A percentile compares a stretch with the other conserved stretches of the same genome.
Evolutionary conservation across 2,888 invertebrate species (phyloP).

Genomic region (Hypselothyrea guttata): DNA sequence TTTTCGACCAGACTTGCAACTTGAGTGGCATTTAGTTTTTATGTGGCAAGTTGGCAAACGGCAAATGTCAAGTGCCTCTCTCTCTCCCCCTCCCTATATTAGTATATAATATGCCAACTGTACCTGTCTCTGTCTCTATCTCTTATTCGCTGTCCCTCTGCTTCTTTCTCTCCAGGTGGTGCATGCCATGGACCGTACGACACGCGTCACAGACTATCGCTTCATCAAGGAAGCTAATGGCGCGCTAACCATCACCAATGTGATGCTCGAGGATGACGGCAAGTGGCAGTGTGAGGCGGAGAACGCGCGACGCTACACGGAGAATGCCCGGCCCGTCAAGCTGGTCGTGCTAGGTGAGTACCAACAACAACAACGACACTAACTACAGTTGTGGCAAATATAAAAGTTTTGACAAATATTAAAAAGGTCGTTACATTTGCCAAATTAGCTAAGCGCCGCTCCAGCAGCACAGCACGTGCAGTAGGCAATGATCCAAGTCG

Average conservation of each 20-base stretch:
- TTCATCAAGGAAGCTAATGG: conserved; percentile 82
- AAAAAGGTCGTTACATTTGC: conserved; percentile 53
- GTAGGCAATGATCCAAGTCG: conserved; percentile 38
- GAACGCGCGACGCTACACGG: conserved; percentile 85
- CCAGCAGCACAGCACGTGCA: conserved; percentile 19
- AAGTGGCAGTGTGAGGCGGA: conserved; percentile 88
- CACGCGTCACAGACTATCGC: conserved; percentile 82
- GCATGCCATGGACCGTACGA: conserved; percentile 81
- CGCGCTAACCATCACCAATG: conserved; percentile 82
- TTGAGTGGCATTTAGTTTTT: conserved; percentile 55
- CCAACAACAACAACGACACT: conserved; percentile 14
- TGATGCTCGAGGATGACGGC: conserved; percentile 87
- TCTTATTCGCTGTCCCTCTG: not conserved
- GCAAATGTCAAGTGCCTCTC: not conserved
- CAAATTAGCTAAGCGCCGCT: conserved; percentile 49
- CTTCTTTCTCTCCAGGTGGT: conserved; percentile 71
- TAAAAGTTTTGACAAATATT: conserved; percentile 57
- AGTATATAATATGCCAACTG: too few relatives aligned
- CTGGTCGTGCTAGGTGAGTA: conserved; percentile 86
- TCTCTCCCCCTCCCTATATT: conserved; percentile 35
- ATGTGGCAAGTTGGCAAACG: conserved; percentile 27
- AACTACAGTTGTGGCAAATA: conserved; percentile 7
- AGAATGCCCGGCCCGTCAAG: conserved; percentile 86
- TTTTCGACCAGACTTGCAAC: conserved; percentile 35
- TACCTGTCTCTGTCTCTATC: too few relatives aligned